Conservation (phyloP, 2,797 vertebrate species). For the Enteromius treurensis region DNA sequence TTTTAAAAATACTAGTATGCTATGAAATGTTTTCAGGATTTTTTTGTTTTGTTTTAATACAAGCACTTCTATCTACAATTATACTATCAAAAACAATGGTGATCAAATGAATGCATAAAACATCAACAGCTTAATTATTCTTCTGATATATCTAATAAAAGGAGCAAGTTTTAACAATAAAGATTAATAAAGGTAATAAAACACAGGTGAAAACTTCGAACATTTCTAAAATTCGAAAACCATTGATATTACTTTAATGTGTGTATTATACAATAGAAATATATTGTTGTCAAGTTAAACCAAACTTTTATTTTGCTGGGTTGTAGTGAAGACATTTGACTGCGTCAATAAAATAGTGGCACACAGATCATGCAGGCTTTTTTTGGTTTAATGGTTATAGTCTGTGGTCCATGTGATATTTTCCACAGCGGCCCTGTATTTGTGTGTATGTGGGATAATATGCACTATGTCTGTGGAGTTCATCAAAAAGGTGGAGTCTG, state of each 20-base stretch:
- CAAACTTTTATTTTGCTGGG: not conserved
- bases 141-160: not conserved
- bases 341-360: not conserved
- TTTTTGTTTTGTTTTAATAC: not conserved
- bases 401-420: not conserved
- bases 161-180: not conserved
- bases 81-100: not conserved
- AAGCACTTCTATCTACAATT: not conserved
- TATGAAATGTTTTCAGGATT: not conserved
- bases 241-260: not conserved
- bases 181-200: not conserved
- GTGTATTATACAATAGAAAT: not conserved
- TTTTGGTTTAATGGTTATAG: not conserved
- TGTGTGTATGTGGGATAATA: not conserved
- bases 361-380: not conserved
- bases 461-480: not conserved
- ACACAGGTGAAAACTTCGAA: not conserved
- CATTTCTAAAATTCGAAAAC: not conserved
- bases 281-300: not conserved
- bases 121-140: not conserved
- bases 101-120: not conserved
- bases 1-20: not conserved
- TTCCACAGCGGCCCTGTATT: not conserved
- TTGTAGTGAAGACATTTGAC: not conserved
- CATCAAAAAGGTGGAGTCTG: not conserved